A percentile compares a stretch with the other conserved stretches of the same genome.
These are phyloP conservation scores for Molossus molossus DNA, from an alignment of 2,797 vertebrate genomes.

Conservation along the genomic window DNA sequence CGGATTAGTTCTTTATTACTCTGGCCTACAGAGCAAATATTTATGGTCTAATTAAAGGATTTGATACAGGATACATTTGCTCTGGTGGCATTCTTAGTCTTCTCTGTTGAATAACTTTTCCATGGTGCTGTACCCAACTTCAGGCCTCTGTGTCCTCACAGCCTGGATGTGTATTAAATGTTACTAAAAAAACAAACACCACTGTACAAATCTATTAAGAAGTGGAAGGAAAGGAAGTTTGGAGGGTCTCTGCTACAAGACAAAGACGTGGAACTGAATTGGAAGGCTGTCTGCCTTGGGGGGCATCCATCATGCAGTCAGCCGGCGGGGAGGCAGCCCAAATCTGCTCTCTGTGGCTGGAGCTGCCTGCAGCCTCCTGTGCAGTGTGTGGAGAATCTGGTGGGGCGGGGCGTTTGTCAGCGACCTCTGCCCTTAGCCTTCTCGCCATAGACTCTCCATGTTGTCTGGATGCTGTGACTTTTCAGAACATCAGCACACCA, in stretches of 20 bases:
- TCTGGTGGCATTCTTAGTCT: conserved; percentile 59
- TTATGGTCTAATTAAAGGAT: conserved; percentile 38
- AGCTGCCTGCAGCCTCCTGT: background rate
- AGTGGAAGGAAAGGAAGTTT: conserved; percentile 19
- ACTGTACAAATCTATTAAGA: conserved; percentile 23
- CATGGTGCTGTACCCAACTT: background rate
- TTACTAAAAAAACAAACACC: conserved; percentile 62
- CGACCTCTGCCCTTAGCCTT: background rate
- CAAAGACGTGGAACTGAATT: background rate
- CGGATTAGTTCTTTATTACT: background rate
- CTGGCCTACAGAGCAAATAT: background rate
- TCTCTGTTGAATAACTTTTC: conserved; percentile 71
- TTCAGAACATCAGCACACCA: background rate
- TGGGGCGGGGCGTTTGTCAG: background rate
- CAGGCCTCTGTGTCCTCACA: no score
- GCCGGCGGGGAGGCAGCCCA: background rate
- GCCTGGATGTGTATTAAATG: background rate
- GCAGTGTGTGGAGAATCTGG: accelerated
- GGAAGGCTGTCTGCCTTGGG: conserved; percentile 9
- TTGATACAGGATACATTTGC: background rate
- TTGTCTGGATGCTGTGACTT: background rate
- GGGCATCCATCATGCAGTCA: background rate
- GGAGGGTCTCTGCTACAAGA: background rate
- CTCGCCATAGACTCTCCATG: background rate
- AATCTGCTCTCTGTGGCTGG: background rate